Evolutionary conservation across 2,888 invertebrate genomes (phyloP).

Genomic region (Matsumyia berberina): DNA sequence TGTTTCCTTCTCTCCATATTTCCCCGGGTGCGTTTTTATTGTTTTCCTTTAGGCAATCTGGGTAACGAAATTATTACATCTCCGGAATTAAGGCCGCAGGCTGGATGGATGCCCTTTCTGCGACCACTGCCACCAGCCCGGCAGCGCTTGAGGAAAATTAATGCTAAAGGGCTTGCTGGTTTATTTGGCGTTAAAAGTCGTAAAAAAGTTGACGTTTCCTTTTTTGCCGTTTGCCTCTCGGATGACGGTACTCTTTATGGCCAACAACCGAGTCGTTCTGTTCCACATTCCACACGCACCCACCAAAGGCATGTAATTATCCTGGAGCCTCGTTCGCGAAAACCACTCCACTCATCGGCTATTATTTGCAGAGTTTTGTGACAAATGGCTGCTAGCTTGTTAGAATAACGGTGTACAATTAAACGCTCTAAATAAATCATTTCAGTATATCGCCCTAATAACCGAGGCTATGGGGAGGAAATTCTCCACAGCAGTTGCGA

Average conservation of each 20-base stretch:
- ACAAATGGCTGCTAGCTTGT: slow-evolving; percentile 36
- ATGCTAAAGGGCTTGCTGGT: slow-evolving; percentile 36
- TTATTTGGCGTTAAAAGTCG: slow-evolving; percentile 60
- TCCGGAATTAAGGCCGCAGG: slow-evolving; percentile 20
- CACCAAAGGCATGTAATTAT: slow-evolving; percentile 23
- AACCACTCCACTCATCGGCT: slow-evolving; percentile 10
- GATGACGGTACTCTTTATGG: slow-evolving; percentile 32
- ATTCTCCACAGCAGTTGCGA: slow-evolving; percentile 7
- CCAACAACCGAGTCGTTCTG: slow-evolving; percentile 3
- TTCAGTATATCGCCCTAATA: slow-evolving; percentile 36
- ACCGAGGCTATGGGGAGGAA: slow-evolving; percentile 20
- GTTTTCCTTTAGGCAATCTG: slow-evolving; percentile 61
- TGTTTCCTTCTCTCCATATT: background rate
- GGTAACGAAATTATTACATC: slow-evolving; percentile 55
- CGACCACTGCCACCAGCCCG: background rate
- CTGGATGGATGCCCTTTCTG: background rate
- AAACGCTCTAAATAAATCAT: slow-evolving; percentile 62
- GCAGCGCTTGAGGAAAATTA: slow-evolving; percentile 19
- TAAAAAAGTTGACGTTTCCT: slow-evolving; percentile 43
- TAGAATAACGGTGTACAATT: slow-evolving; percentile 60
- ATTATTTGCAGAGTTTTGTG: slow-evolving; percentile 54
- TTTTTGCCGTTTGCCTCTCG: background rate
- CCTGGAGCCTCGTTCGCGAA: slow-evolving; percentile 7
- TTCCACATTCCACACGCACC: slow-evolving; percentile 4
- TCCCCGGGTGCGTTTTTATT: slow-evolving; percentile 45